Evolutionary conservation across 2,113 vertebrate genomes (phyloP), one percentile per base, ranked within the genome.

Genomic region (Bothrops jararaca): DNA sequence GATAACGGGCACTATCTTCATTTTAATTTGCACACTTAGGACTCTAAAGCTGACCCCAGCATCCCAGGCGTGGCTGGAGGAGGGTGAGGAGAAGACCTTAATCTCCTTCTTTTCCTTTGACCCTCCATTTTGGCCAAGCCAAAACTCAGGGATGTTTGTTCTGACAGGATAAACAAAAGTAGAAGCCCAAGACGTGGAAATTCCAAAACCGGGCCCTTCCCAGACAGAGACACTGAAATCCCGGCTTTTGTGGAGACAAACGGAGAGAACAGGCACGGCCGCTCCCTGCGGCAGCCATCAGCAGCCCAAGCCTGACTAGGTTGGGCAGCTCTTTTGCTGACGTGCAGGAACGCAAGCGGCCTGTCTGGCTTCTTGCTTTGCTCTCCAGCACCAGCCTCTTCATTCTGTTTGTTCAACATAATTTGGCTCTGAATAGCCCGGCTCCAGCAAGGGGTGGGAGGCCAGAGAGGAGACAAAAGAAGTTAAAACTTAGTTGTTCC

Each of bases 381-480:
- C 92, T 95, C 90, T 89, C 45, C 91, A 88, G 52, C 48, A 39
- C 54, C 95, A 23, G 34, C 89, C 95, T 92, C 58, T 50, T 94
- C 52, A 86, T 89, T 91, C 93, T 96, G 95, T 95, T 95, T 93
- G 93, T 64, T 96, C 94, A 94, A 86, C 92, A 90, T 42, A 39
- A 89, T 95, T 94, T 96, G 93, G 92, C 96, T 95, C 90, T 92
- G 93, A 95, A 57, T 94, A 94, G 91, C 69, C 52, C 50, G 92
- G 93, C 95, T 94, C 93, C 74, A 90, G 22, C 89, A 90, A 94
- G 91, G 3, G 85, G 94, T 74, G 92, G 80, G 74, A 64, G 80
- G n/a, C 23, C 50, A 53, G 45, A 42, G 90, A 91, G 93, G 93
- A 58, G 89, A 64, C 89, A 89, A 95, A 96, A 96, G 93, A 91